A percentile compares a stretch with the other conserved stretches of the same genome.
These are phyloP conservation scores for Lepidotrigona ventralis DNA, from an alignment of 1,140 invertebrate species.

Conservation along the genomic window DNA sequence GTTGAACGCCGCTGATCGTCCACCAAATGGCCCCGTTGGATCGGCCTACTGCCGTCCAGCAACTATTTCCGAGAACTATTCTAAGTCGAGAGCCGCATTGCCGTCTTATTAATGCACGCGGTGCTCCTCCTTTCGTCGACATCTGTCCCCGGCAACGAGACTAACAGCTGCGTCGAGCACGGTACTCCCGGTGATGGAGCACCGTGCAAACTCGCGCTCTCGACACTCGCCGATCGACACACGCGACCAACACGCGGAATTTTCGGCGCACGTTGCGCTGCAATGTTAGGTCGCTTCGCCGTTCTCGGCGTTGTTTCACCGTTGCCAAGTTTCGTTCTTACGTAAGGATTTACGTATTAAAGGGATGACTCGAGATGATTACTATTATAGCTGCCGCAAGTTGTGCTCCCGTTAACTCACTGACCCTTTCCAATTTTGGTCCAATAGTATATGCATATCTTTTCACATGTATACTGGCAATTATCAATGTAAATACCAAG, in stretches of 20 bases:
- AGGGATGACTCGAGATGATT: too few relatives aligned
- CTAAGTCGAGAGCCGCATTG: conserved; percentile 69
- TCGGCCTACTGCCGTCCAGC: conserved; percentile 68
- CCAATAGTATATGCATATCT: too few relatives aligned
- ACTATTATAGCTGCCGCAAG: too few relatives aligned
- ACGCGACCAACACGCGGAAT: neutral
- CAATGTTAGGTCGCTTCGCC: too few relatives aligned
- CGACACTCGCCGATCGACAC: neutral
- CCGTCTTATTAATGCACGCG: conserved; percentile 73
- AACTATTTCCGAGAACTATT: conserved; percentile 75
- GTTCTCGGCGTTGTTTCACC: too few relatives aligned
- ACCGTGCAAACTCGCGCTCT: conserved; percentile 28
- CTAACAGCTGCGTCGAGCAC: conserved; percentile 67
- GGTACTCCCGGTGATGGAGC: conserved; percentile 44
- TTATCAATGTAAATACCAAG: too few relatives aligned
- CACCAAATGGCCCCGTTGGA: conserved; percentile 42
- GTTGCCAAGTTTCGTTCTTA: too few relatives aligned
- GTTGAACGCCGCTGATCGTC: conserved; percentile 21
- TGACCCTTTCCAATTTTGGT: too few relatives aligned
- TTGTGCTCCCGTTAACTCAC: too few relatives aligned
- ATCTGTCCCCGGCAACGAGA: conserved; percentile 58
- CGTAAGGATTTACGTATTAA: too few relatives aligned
- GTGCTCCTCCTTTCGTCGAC: conserved; percentile 51
- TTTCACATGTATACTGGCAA: too few relatives aligned
- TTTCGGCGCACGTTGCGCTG: neutral